Evolutionary conservation across 2,113 vertebrate species (phyloP), one percentile per base, ranked within the genome.

Genomic region (Thunnus thynnus): DNA sequence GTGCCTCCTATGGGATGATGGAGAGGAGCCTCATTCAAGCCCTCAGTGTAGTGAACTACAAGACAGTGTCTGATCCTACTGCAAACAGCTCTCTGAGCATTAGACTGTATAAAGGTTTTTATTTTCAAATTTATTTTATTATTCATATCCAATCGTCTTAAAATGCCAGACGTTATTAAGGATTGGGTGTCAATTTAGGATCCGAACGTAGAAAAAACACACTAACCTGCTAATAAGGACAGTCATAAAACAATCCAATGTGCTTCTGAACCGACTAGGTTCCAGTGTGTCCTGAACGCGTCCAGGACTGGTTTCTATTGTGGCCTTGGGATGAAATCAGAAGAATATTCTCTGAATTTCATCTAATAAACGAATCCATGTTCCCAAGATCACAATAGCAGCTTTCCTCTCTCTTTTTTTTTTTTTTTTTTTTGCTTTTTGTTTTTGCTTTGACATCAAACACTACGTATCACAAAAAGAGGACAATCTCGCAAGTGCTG

Each of bases 251-350:
- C 78, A 76, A 91, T 77, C 76, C 41, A 67, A 86, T 90, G 90
- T 92, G 88, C 88, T 92, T 92, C 69, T 71, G 80, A 89, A 87
- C 85, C 44, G 61, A 78, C 64, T 18, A 4, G 78, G 79, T 84
- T 89, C 69, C 0, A 60, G 56, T 72, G 63, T 6, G 73, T 84
- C 78, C 84, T 58, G 69, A 44, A 50, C 20, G 22, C 56, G 61
- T 69, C 44, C 57, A 79, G 68, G 76, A 84, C 86, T 18, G 13
- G n/a, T 16, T 51, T 36, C 18, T 72, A 76, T 66, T 77, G 83
- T 82, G 80, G 69, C 46, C 90, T 86, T 63, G 82, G 83, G 81
- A 78, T 54, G 0, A 41, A 22, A 68, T 75, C 69, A 11, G 52
- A 66, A 68, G 52, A 41, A 2, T 41, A 41, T 55, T 62, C 47